Base-by-base conservation (phyloP, 2,888 invertebrate species). In the Epinotia nisella region DNA sequence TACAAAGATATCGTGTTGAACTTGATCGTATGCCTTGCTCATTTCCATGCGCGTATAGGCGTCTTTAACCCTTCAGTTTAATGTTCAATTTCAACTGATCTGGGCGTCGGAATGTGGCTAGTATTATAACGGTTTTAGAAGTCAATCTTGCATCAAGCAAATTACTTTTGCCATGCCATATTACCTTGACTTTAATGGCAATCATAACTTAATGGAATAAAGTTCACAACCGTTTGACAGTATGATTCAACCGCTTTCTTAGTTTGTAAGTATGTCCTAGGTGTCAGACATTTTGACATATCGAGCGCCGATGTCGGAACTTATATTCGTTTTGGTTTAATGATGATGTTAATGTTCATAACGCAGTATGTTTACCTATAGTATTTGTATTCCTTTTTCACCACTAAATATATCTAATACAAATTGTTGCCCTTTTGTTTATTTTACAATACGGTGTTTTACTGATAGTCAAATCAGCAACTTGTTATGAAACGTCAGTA, bases 71-170 rank as follows among this genome's bases (percentile, higher is more conserved):
- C 17, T 29, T 62, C 15, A 35, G 55, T 39, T 72, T 72, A 72
- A 49, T 55, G 58, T 49, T 61, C 49, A 62, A 56, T 62, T 68
- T 72, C 41, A 39, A 49, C 1, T 67, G 67, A 72, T 72, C 49
- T 13, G 15, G 10, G 17, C 71, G 61, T 56, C 49, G 10, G 21
- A n/a, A 19, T 21, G 21, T 45, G 35, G 21, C 24, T 45, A 45
- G 41, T 49, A 72, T 62, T 76, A 77, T 90, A 90, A 90, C 90
- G 90, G 90, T 85, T 84, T 79, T 81, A 83, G 78, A 85, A 87
- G 89, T 90, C 90, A 90, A 89, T 90, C 90, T 88, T 80, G 74
- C 84, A 88, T 90, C 89, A 87, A 87, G 87, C 78, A 85, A 80
- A 81, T 85, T 82, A 83, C 82, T 80, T 82, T 80, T 73, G 65